Percentiles rank a stretch among this genome's conserved stretches.
Evolutionary conservation across 2,888 invertebrate species (phyloP).

Genomic region (Aethes cnicana): DNA sequence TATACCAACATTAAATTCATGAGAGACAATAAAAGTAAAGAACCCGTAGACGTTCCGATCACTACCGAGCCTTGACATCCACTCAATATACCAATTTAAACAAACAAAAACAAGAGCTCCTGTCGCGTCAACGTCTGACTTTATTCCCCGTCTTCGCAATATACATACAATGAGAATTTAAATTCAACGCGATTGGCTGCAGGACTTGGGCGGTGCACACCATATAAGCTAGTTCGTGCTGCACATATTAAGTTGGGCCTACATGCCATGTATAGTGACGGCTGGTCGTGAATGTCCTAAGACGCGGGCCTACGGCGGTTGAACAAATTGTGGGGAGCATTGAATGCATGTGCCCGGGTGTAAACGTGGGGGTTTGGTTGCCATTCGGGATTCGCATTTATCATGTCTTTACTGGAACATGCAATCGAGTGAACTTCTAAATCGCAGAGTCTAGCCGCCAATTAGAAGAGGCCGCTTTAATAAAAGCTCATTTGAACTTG

Average conservation of each 20-base stretch:
- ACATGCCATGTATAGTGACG: conserved; percentile 71
- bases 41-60: no score
- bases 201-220: conserved; percentile 61
- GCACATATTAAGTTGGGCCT: conserved; percentile 81
- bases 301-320: conserved; percentile 55
- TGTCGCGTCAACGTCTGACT: conserved; percentile 60
- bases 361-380: conserved; percentile 4
- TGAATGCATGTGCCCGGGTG: conserved; percentile 25
- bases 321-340: conserved; percentile 29
- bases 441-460: no score
- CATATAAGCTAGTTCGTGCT: conserved; percentile 79
- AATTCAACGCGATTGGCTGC: conserved; percentile 76
- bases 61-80: conserved; percentile 10
- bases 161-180: conserved; percentile 80
- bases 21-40: no score
- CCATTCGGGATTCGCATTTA: no score
- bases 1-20: no score
- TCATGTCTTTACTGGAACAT: no score
- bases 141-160: conserved; percentile 69
- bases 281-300: conserved; percentile 70
- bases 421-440: no score
- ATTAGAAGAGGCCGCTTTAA: no score
- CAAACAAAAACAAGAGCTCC: conserved; percentile 20
- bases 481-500: no score
- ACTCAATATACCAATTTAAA: conserved; percentile 5